phyloP scores from a whole-genome alignment of 2,797 vertebrate species.

The Neosalanx taihuensis region DNA sequence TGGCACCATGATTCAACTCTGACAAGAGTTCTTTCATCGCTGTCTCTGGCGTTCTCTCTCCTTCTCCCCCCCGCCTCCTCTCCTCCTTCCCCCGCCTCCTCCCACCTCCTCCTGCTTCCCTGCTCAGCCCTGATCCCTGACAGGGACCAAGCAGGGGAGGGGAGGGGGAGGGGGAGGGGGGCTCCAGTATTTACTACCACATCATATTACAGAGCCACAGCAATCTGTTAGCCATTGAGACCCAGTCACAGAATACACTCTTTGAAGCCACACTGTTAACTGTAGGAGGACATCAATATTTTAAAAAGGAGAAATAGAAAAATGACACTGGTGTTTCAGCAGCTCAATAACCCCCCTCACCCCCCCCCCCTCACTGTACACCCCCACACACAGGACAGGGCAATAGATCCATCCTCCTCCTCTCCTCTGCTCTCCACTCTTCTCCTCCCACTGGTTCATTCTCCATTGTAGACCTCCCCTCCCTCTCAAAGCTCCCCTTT shows the following conservation, averaged over 20 bases:
- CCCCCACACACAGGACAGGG: conserved; percentile 14
- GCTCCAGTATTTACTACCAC: conserved; percentile 48
- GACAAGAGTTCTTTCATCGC: conserved; percentile 35
- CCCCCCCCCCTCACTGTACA: not conserved
- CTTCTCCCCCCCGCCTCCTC: not conserved
- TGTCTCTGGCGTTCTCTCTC: not conserved
- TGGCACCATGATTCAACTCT: conserved; percentile 22
- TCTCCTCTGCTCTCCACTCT: not conserved
- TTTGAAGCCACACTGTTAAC: conserved; percentile 49
- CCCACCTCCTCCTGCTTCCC: conserved; percentile 2
- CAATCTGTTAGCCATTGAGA: conserved; percentile 51
- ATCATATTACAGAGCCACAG: conserved; percentile 48
- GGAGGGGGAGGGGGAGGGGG: conserved; percentile 17
- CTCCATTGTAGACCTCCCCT: not conserved
- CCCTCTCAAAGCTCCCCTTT: not conserved
- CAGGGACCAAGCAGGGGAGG: conserved; percentile 15
- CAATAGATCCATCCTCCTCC: not conserved
- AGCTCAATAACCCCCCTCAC: conserved; percentile 6
- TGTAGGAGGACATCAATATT: conserved; percentile 47
- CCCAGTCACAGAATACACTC: conserved; percentile 44
- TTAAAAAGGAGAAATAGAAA: conserved; percentile 30
- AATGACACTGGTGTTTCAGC: conserved; percentile 31
- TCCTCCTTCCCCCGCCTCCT: conserved; percentile 16
- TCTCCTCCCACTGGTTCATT: not conserved
- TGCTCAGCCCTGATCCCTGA: not conserved